Conservation (phyloP, 2,797 vertebrate species). For the Acanthurus lineatus region DNA sequence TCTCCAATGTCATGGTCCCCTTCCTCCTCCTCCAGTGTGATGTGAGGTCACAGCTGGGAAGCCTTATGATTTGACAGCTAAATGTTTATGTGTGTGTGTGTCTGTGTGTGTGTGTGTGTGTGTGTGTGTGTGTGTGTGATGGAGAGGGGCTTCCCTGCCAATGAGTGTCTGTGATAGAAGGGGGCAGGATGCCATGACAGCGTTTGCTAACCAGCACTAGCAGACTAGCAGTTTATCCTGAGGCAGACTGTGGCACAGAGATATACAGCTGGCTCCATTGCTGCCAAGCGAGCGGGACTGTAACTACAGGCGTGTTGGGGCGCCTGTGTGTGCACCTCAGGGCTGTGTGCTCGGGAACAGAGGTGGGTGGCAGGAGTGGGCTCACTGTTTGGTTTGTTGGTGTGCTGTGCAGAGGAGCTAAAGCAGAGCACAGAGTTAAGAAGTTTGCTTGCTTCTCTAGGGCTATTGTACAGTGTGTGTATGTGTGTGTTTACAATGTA, state of each 20-base stretch:
- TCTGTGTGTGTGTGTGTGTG: constrained; percentile 31
- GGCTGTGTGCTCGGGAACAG: constrained; percentile 40
- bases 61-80: constrained; percentile 86
- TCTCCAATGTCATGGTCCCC: constrained; percentile 18
- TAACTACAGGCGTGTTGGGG: constrained; percentile 29
- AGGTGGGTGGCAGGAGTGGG: constrained; percentile 81
- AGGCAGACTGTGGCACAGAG: constrained; percentile 53
- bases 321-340: constrained; percentile 38
- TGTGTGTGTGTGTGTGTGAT: constrained; percentile 39
- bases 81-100: constrained; percentile 68
- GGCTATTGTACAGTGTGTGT: constrained; percentile 26
- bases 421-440: constrained; percentile 16
- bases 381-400: constrained; percentile 39
- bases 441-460: constrained; percentile 41
- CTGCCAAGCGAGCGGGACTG: constrained; percentile 59
- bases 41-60: constrained; percentile 90
- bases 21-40: constrained; percentile 57
- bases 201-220: constrained; percentile 64
- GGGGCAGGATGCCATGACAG: constrained; percentile 65
- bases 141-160: constrained; percentile 27
- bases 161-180: constrained; percentile 50
- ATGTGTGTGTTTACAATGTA: constrained; percentile 11
- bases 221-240: constrained; percentile 76
- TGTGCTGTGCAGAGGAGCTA: constrained; percentile 33
- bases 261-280: constrained; percentile 47